Percentiles rank a stretch among this genome's conserved stretches.
phyloP scores from a whole-genome alignment of 2,797 vertebrate species.

The Aythya fuligula region DNA sequence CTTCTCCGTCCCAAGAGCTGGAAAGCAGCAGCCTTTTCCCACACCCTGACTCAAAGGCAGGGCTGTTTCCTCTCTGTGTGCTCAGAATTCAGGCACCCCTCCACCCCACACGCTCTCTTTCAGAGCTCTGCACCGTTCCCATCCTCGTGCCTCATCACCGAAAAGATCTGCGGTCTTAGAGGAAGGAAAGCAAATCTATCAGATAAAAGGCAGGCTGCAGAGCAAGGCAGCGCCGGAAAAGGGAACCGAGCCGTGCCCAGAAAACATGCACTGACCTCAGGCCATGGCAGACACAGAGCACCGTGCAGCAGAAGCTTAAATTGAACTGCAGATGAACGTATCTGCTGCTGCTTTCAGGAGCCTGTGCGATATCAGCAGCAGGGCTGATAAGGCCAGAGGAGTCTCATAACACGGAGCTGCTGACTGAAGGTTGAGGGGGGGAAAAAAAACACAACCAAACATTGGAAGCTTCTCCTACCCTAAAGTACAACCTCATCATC shows the following conservation, averaged over 20 bases:
- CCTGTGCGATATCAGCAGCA: not conserved
- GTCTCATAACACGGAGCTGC: accelerated
- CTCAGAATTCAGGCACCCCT: not conserved
- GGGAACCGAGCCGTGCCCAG: not conserved
- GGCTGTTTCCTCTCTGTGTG: not conserved
- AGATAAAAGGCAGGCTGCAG: not conserved
- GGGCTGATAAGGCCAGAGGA: not conserved
- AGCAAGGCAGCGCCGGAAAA: not conserved
- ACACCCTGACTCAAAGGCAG: constrained; percentile 24
- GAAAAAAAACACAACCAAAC: not conserved
- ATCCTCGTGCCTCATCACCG: not conserved
- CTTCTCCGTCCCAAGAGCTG: not conserved
- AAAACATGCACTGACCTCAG: not conserved
- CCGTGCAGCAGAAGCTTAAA: accelerated
- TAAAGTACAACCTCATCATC: not conserved
- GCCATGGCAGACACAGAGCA: not conserved
- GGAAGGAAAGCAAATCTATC: not conserved
- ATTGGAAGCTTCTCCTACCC: not conserved
- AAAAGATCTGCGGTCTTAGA: not conserved
- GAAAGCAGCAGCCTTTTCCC: not conserved
- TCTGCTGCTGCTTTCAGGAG: not conserved
- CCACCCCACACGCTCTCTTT: not conserved
- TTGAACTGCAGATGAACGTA: not conserved
- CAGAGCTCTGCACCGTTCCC: not conserved
- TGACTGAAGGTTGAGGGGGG: not conserved